These are phyloP conservation scores for Ostrea denselamellosa DNA, from an alignment of 1,140 invertebrate genomes.

Conservation along the genomic window DNA sequence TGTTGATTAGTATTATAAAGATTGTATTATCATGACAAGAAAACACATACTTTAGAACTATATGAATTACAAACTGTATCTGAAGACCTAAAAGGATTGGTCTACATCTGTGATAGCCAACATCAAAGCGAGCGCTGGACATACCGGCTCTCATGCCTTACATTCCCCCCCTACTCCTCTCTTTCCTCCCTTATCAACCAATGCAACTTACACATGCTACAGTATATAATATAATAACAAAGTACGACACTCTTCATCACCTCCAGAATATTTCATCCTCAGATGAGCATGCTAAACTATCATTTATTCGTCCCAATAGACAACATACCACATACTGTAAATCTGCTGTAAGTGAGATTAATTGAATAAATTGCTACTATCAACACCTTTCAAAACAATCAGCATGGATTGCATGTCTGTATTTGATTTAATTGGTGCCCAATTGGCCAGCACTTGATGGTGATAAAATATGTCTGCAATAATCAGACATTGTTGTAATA, in stretches of 20 bases:
- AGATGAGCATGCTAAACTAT: neutral
- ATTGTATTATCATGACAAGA: no score
- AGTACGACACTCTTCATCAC: neutral
- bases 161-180: neutral
- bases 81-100: no score
- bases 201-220: neutral
- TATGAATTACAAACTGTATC: no score
- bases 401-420: slow-evolving; percentile 6
- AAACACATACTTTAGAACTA: no score
- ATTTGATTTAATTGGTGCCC: slow-evolving; percentile 9
- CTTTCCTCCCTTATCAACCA: neutral
- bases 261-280: neutral
- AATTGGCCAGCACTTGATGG: neutral
- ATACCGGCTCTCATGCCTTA: neutral
- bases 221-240: slow-evolving; percentile 2
- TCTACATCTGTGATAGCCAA: no score
- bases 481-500: neutral
- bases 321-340: neutral
- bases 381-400: slow-evolving; percentile 2
- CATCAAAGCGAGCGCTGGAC: neutral
- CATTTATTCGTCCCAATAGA: neutral
- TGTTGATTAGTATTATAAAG: no score
- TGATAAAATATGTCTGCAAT: neutral
- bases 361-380: neutral
- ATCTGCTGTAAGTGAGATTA: neutral